A percentile compares a stretch with the other conserved stretches of the same genome.
Evolutionary conservation across 2,797 vertebrate genomes (phyloP).

Genomic region (Huso huso): DNA sequence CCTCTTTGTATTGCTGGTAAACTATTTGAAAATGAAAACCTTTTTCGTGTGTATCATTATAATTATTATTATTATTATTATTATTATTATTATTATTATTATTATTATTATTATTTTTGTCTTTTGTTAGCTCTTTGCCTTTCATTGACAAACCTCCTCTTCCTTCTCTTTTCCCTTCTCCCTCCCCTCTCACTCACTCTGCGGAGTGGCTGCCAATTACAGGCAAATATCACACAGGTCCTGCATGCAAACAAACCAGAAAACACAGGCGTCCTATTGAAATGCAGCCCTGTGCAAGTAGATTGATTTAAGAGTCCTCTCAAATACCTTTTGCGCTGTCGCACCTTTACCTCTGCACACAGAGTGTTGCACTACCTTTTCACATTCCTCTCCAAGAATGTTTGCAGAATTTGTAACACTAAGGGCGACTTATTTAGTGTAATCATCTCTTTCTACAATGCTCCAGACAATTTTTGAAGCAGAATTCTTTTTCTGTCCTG

Average conservation of each 20-base stretch:
- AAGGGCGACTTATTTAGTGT: no score
- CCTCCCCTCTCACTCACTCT: constrained; percentile 54
- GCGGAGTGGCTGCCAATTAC: neutral
- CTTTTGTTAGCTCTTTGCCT: neutral
- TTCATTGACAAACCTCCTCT: neutral
- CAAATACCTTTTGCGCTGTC: no score
- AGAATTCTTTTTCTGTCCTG: constrained; percentile 50
- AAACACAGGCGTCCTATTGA: neutral
- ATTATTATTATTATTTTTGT: neutral
- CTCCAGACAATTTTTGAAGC: constrained; percentile 48
- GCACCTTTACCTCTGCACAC: no score
- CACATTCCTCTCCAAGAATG: no score
- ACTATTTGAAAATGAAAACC: constrained; percentile 42
- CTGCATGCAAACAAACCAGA: constrained; percentile 8
- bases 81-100: neutral
- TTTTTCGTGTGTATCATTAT: neutral
- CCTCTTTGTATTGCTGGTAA: constrained; percentile 57
- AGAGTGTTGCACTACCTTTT: no score
- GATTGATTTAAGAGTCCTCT: neutral
- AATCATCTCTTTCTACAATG: constrained; percentile 28
- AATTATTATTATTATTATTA: no score
- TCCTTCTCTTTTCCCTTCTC: constrained; percentile 18
- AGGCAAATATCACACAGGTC: neutral
- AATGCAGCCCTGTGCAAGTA: constrained; percentile 1
- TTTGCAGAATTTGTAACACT: no score